These are phyloP conservation scores for Onychostoma macrolepis DNA, from an alignment of 2,113 vertebrate genomes.

Conservation along the genomic window DNA sequence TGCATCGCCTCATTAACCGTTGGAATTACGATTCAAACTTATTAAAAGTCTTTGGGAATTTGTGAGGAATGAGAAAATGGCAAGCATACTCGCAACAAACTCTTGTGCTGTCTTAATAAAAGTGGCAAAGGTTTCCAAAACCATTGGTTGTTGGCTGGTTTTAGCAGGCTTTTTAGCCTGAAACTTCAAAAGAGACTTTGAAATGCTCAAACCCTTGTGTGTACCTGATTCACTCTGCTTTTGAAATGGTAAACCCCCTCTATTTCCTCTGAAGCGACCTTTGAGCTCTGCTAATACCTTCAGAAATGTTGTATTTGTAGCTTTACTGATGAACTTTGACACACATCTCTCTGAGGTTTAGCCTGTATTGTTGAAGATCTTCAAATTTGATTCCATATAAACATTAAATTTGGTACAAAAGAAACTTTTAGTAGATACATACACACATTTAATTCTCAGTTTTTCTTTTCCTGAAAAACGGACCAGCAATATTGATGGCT, in stretches of 20 bases:
- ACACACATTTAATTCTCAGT: neutral
- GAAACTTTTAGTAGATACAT: neutral
- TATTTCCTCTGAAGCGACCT: constrained; percentile 20
- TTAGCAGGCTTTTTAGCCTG: constrained; percentile 16
- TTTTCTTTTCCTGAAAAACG: neutral
- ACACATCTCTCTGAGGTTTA: neutral
- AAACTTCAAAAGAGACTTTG: constrained; percentile 42
- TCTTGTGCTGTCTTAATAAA: neutral
- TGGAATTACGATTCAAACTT: neutral
- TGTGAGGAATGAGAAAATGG: neutral
- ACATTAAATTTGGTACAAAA: neutral
- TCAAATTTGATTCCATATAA: neutral
- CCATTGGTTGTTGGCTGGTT: neutral
- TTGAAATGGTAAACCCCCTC: constrained; percentile 35
- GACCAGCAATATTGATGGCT: neutral
- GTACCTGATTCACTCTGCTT: constrained; percentile 26
- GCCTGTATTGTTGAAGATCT: neutral
- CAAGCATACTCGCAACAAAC: neutral
- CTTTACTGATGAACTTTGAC: neutral
- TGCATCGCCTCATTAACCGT: neutral
- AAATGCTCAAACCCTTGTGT: constrained; percentile 29
- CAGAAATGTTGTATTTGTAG: neutral
- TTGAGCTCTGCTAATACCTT: constrained; percentile 19
- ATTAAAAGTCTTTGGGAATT: neutral
- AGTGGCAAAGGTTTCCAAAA: neutral